These are phyloP conservation scores for Barypeithes pellucidus DNA, from an alignment of 2,888 invertebrate genomes.

Conservation along the genomic window DNA sequence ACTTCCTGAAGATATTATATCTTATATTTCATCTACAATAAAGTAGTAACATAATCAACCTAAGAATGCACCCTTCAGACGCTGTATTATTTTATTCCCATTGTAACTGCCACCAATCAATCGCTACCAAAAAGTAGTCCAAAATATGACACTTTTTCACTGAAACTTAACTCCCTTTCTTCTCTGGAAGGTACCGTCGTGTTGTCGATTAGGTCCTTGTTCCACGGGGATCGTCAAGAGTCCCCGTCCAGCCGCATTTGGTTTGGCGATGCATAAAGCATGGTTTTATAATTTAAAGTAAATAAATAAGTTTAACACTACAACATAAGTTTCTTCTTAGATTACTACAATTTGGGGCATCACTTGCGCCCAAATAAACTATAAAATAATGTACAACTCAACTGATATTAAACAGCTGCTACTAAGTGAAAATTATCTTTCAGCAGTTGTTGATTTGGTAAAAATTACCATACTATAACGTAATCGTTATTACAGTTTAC, in stretches of 20 bases:
- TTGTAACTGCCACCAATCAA: background rate
- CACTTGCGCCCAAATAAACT: conserved; percentile 62
- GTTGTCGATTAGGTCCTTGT: conserved; percentile 20
- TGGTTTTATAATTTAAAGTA: background rate
- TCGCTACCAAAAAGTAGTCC: conserved; percentile 18
- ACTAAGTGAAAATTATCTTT: conserved; percentile 38
- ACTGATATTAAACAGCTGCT: conserved; percentile 29
- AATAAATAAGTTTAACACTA: conserved; percentile 21
- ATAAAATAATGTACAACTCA: conserved; percentile 57
- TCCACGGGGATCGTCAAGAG: background rate
- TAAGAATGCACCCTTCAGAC: conserved; percentile 20
- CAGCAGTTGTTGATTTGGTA: conserved; percentile 67
- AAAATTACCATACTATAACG: conserved; percentile 75
- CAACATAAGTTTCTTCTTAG: conserved; percentile 19
- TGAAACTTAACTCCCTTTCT: background rate
- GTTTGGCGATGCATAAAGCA: conserved; percentile 12
- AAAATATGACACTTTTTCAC: conserved; percentile 18
- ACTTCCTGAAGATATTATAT: conserved; percentile 20
- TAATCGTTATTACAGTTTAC: conserved; percentile 74
- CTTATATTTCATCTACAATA: conserved; percentile 19
- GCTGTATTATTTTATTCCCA: background rate
- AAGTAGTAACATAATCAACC: conserved; percentile 22
- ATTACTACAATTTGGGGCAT: conserved; percentile 56
- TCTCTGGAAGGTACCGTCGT: conserved; percentile 19
- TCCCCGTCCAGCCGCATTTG: conserved; percentile 18